phyloP scores from a whole-genome alignment of 1,140 invertebrate genomes.

The Vollenhovia emeryi region DNA sequence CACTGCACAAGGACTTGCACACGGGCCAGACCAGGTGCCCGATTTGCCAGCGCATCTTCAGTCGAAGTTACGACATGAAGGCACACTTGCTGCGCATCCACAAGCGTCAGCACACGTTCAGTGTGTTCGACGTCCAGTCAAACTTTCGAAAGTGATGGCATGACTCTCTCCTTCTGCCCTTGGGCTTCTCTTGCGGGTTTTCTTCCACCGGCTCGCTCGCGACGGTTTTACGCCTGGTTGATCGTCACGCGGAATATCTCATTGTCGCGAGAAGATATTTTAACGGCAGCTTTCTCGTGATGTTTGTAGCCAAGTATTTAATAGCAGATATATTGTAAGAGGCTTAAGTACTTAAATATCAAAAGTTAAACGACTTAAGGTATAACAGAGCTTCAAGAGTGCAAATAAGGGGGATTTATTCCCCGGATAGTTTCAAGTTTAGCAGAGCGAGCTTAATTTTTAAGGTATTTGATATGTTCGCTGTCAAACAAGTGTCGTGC shows the following conservation, averaged over 20 bases:
- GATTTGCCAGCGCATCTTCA: slow-evolving; percentile 87
- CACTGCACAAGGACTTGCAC: slow-evolving; percentile 91
- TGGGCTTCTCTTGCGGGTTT: background rate
- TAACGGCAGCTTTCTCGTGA: background rate
- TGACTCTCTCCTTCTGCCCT: background rate
- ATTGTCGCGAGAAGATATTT: background rate
- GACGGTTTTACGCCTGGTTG: background rate
- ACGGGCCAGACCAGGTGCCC: slow-evolving; percentile 90
- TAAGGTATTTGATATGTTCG: slow-evolving; percentile 32
- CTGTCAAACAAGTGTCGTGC: slow-evolving; percentile 15
- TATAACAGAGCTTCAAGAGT: slow-evolving; percentile 1
- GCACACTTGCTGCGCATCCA: slow-evolving; percentile 87
- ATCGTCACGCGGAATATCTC: background rate
- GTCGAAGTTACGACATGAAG: slow-evolving; percentile 88
- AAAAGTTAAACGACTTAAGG: background rate
- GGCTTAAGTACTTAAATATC: slow-evolving; percentile 15
- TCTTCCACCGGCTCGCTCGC: background rate
- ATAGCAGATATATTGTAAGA: background rate
- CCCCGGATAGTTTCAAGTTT: background rate
- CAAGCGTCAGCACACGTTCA: slow-evolving; percentile 73
- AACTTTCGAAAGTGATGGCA: slow-evolving; percentile 73
- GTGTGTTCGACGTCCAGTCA: slow-evolving; percentile 70
- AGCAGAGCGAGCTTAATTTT: slow-evolving; percentile 2
- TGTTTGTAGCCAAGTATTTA: background rate
- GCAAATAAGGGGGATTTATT: slow-evolving; percentile 17